Percentiles rank a stretch among this genome's conserved stretches.
These are phyloP conservation scores for Rhyacophila brunnea DNA, from an alignment of 1,140 invertebrate species.

Conservation along the genomic window DNA sequence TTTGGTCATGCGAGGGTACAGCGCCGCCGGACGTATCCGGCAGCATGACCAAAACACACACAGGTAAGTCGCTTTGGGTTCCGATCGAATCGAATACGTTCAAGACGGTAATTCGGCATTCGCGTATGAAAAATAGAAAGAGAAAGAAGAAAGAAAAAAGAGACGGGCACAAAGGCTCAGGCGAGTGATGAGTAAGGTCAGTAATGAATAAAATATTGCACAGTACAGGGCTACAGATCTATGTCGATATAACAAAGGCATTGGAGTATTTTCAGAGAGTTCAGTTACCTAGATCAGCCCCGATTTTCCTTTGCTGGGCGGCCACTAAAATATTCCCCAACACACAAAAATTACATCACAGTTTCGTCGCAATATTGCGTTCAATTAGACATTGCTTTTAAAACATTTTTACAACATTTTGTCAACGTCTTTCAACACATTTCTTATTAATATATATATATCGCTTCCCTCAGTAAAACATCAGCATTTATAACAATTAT, in stretches of 20 bases:
- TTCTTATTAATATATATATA: no score
- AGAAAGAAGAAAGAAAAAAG: conserved; percentile 34
- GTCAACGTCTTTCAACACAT: no score
- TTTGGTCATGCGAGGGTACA: conserved; percentile 31
- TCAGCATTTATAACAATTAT: no score
- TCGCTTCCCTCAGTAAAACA: no score
- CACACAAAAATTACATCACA: conserved; percentile 35
- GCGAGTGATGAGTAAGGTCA: conserved; percentile 35
- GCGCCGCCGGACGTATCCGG: conserved; percentile 8
- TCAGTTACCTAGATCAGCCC: conserved; percentile 72
- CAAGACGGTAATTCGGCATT: conserved; percentile 27
- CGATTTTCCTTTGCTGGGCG: conserved; percentile 71
- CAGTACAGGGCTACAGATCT: conserved; percentile 36
- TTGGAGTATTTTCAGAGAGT: conserved; percentile 38
- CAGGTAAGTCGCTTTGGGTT: conserved; percentile 4
- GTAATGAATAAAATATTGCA: conserved; percentile 36
- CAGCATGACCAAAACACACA: conserved; percentile 26
- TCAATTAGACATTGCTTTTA: no score
- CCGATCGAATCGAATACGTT: conserved; percentile 8
- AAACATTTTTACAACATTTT: no score
- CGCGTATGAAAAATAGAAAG: conserved; percentile 31
- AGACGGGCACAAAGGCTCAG: conserved; percentile 34
- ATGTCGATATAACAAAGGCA: conserved; percentile 33
- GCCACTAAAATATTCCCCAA: conserved; percentile 66
- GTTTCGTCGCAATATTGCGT: no score